Base-by-base conservation (phyloP, 2,797 vertebrate species). In the Percopsis omiscomaycus region DNA sequence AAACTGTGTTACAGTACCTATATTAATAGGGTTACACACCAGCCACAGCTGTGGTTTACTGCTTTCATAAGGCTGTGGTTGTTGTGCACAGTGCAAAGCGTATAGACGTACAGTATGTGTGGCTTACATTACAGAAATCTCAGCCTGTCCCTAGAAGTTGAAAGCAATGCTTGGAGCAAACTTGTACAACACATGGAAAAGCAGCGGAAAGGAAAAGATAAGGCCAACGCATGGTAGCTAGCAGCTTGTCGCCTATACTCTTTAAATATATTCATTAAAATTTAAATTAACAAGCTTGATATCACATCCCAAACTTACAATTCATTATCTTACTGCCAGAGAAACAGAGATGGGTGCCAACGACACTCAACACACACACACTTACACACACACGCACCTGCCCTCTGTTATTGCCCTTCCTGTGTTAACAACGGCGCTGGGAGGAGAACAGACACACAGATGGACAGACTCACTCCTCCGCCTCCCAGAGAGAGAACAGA, bases 401-500 rank as follows among this genome's bases (percentile, higher is more conserved):
- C 75, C 70, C 83, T 83, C 79, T 81, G 77, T 71, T 65, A 55
- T 32, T 87, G 89, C 84, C 91, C 91, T 91, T 90, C 88, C 84
- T 91, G 90, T 89, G 86, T 83, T 74, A 88, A 90, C 89, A 88
- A 82, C 78, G 82, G 84, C 68, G 69, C 69, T 74, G 68, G 71
- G 72, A 74, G 32, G 60, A 87, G 70, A 81, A 83, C 79, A 83
- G 82, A 86, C 74, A 86, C 84, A 88, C 91, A 92, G 91, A 92
- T 92, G 90, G 90, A 85, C 73, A 16, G 66, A 86, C 69, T 85
- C 79, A 73, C 81, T 83, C 77, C 75, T 84, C 84, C 77, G 73
- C 85, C 85, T 78, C 90, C 91, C 79, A 69, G 81, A 46, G 87
- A 75, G 89, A 86, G 75, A 88, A 85, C 89, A 91, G 86, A 92